These are phyloP conservation scores for Myanophis thanlyinensis DNA, from an alignment of 2,113 vertebrate species.

Conservation along the genomic window DNA sequence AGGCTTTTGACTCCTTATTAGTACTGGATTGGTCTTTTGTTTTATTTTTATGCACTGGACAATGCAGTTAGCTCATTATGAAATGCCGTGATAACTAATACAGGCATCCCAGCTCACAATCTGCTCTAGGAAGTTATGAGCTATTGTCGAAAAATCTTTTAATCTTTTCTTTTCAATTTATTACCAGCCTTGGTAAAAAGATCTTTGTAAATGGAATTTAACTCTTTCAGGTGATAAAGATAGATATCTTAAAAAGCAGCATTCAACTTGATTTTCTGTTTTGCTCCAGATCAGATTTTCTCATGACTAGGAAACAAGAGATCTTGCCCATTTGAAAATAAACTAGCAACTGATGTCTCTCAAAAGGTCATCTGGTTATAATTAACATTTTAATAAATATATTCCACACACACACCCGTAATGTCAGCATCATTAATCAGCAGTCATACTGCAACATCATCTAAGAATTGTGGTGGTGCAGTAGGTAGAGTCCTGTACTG, in stretches of 20 bases:
- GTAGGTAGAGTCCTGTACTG: too few species aligned
- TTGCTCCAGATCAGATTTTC: neutral
- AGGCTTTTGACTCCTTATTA: conserved; percentile 57
- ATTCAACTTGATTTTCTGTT: conserved; percentile 32
- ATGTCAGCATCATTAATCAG: neutral
- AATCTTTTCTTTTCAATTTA: conserved; percentile 26
- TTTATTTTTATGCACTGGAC: conserved; percentile 60
- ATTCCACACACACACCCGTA: too few species aligned
- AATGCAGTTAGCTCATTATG: conserved; percentile 29
- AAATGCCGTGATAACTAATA: conserved; percentile 56
- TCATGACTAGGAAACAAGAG: neutral
- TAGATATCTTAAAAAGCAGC: conserved; percentile 19
- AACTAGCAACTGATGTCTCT: neutral
- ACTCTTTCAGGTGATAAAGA: conserved; percentile 35
- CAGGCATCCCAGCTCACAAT: conserved; percentile 51
- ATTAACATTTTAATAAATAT: neutral
- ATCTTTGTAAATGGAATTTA: conserved; percentile 4
- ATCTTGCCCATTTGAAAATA: neutral
- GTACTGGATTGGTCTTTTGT: conserved; percentile 37
- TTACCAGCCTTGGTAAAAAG: neutral
- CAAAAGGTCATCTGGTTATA: neutral
- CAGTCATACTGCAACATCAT: neutral
- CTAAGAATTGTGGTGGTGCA: neutral
- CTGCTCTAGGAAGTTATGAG: conserved; percentile 40
- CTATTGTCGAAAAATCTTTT: neutral